These are phyloP conservation scores for Neomicropteryx cornuta DNA, from an alignment of 1,140 invertebrate species.

Conservation along the genomic window DNA sequence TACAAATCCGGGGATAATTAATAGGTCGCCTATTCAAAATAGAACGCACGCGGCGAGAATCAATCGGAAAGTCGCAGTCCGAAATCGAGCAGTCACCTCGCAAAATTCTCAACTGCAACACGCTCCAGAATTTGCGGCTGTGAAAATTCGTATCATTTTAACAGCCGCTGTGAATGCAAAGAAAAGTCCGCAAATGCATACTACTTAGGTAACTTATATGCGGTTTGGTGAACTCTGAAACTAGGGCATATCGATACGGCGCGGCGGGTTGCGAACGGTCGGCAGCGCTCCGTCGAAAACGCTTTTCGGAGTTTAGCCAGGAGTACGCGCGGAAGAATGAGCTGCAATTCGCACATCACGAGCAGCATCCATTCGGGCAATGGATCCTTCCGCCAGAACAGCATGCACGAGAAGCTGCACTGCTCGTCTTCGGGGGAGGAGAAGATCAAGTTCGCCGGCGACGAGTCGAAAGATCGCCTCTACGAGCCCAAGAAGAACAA, in stretches of 20 bases:
- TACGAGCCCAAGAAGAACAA: constrained; percentile 77
- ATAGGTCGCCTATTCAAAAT: no score
- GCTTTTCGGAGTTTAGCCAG: constrained; percentile 19
- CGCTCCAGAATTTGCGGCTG: no score
- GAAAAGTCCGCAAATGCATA: no score
- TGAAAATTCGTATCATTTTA: no score
- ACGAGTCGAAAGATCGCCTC: constrained; percentile 67
- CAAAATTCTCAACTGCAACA: no score
- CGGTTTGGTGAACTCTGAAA: no score
- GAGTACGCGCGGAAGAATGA: constrained; percentile 21
- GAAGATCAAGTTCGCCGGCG: constrained; percentile 57
- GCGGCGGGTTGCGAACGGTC: not conserved
- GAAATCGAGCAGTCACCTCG: no score
- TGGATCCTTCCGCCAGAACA: constrained; percentile 22
- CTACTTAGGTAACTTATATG: no score
- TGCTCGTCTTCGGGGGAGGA: constrained; percentile 38
- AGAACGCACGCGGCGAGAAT: no score
- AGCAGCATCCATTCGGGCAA: constrained; percentile 30
- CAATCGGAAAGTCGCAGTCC: no score
- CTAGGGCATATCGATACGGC: constrained; percentile 7
- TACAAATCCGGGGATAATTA: no score
- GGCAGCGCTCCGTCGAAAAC: constrained; percentile 16
- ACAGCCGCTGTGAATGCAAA: no score
- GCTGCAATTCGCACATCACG: constrained; percentile 29
- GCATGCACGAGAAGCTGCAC: constrained; percentile 15